Conservation (phyloP, 2,888 invertebrate species). For the Ceriagrion tenellum region DNA sequence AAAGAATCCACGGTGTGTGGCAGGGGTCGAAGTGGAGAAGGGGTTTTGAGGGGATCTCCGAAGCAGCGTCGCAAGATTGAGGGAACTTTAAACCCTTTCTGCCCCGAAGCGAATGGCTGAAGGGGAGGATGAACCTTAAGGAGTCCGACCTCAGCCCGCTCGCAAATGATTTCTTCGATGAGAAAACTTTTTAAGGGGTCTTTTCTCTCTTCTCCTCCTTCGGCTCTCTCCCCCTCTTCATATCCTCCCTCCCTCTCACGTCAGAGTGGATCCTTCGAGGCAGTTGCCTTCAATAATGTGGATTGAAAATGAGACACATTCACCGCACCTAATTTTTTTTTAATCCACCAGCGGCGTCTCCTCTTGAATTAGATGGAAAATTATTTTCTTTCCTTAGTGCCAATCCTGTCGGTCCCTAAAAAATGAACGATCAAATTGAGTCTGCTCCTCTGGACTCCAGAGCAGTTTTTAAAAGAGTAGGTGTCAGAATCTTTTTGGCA, state of each 20-base stretch:
- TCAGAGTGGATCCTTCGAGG: neutral
- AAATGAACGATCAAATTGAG: neutral
- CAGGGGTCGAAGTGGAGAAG: neutral
- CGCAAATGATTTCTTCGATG: slow-evolving; percentile 26
- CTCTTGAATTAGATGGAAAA: neutral
- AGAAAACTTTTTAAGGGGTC: slow-evolving; percentile 10
- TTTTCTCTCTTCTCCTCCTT: neutral
- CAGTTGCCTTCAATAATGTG: slow-evolving; percentile 5
- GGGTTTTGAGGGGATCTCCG: neutral
- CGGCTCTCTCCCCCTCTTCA: neutral
- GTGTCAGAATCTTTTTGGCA: neutral
- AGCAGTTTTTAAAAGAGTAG: neutral
- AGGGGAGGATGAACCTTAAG: neutral
- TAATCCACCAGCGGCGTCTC: neutral
- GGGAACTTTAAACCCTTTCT: slow-evolving; percentile 50
- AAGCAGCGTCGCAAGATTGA: slow-evolving; percentile 20
- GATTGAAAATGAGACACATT: neutral
- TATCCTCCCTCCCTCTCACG: too few relatives aligned
- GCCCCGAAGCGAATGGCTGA: neutral
- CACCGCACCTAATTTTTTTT: neutral
- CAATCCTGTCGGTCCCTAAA: neutral
- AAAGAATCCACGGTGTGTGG: neutral
- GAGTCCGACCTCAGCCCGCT: neutral
- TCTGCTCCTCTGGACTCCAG: too few relatives aligned
- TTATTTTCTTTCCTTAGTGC: neutral